Evolutionary conservation across 2,888 invertebrate species (phyloP).

Genomic region (Hypena proboscidalis): DNA sequence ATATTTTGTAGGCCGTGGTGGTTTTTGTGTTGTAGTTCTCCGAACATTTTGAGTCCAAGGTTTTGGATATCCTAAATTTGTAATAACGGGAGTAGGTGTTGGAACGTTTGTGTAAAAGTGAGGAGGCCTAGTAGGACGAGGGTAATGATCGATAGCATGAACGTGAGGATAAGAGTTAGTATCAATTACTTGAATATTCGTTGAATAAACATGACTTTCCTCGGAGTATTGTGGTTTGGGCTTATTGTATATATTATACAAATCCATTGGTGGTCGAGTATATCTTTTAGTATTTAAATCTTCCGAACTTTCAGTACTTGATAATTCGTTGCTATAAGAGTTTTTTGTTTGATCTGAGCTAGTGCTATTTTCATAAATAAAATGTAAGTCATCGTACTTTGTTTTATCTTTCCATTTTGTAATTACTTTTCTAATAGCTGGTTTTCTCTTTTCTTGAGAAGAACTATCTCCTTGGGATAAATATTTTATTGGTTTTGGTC

Average conservation of each 20-base stretch:
- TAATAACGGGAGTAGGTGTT: conserved; percentile 71
- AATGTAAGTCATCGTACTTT: conserved; percentile 73
- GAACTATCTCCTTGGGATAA: conserved; percentile 15
- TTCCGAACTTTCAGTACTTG: conserved; percentile 44
- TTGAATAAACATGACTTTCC: conserved; percentile 61
- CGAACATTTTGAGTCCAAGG: conserved; percentile 57
- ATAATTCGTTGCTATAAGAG: conserved; percentile 43
- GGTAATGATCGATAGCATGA: conserved; percentile 17
- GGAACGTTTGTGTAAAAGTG: conserved; percentile 66
- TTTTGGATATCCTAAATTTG: conserved; percentile 74
- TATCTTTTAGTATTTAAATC: conserved; percentile 48
- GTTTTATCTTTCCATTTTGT: conserved; percentile 84
- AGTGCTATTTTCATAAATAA: conserved; percentile 64
- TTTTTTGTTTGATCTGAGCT: conserved; percentile 47
- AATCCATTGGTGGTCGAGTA: conserved; percentile 26
- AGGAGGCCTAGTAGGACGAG: conserved; percentile 58
- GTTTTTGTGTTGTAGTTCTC: conserved; percentile 63
- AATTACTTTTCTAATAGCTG: conserved; percentile 73
- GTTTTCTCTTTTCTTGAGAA: conserved; percentile 50
- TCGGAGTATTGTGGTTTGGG: conserved; percentile 60
- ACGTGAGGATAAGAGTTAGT: conserved; percentile 28
- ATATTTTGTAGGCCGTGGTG: conserved; percentile 66
- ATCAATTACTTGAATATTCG: conserved; percentile 64
- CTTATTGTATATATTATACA: conserved; percentile 49
- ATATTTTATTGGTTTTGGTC: conserved; percentile 30